Evolutionary conservation across 2,888 invertebrate genomes (phyloP), one percentile per base, ranked within the genome.

Genomic region (Ceramica pisi): DNA sequence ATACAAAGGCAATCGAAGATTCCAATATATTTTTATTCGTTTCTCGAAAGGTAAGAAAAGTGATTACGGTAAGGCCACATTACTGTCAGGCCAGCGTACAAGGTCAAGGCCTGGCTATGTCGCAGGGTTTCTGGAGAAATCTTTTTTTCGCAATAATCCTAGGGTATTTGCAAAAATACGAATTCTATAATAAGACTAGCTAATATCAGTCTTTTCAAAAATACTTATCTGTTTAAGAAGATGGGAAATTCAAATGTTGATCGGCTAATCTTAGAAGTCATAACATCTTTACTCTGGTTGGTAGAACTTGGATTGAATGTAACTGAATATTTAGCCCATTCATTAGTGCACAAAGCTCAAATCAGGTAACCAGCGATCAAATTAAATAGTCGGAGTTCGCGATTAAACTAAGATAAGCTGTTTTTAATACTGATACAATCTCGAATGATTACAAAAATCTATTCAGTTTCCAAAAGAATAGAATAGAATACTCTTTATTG

Each of bases 51-150:
- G 67, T 80, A 82, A 67, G 57, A 69, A 78, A 68, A 66, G 71
- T 79, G 71, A 82, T 79, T 75, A 82, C 56, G 60, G 60, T 64
- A 71, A 57, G 55, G 68, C 72, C 63, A 82, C 55, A 80, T 75
- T 82, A 75, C 75, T 67, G 72, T 59, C 70, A 57, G 55, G 31
- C 46, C 66, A 50, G 26, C 51, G 14, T 75, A 23, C 46, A 70
- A 61, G 71, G 67, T 55, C 71, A 59, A 19, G 41, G 60, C 62
- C 41, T 63, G 56, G 14, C 1, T 21, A 21, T 0, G 57, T 57
- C 8, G 38, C 38, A 14, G 57, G 8, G 1, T 14, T 38, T 21
- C 4, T 21, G 8, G 3, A 19, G 21, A 57, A 21, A 8, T 7
- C 5, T 21, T 3, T 38, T 57, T 57, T 57, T 21, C 12, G 38